Base-by-base conservation (phyloP, 2,113 vertebrate species). In the Toxotes jaculatrix region DNA sequence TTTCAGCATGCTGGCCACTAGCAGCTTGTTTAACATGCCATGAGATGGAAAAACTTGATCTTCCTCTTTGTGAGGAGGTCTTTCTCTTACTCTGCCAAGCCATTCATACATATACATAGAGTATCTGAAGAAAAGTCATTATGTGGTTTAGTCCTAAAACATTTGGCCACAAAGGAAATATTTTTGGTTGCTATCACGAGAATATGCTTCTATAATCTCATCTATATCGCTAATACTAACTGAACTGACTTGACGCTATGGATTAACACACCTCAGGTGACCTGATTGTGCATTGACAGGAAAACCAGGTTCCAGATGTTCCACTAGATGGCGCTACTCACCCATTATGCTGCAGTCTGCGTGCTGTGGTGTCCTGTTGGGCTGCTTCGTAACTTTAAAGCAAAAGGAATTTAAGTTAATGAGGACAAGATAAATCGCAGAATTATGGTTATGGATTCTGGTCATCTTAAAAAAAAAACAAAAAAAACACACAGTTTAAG, bases 301-400 rank as follows among this genome's bases (percentile, higher is more conserved):
- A 61, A 14, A 17, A 34, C 43, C 62, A 68, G 38, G 14, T 5
- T 16, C 7, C 5, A 43, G 0, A 60, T 62, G 0, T 10, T 59
- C 85, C 93, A 87, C 87, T 90, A 94, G 93, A 81, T 89, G 93
- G 89, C 69, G 40, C 0, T 5, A 21, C 38, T 55, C n/a, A 4
- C 61, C 71, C 42, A 80, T 43, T 77, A 55, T 84, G 61, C 23
- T 67, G 63, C 53, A 65, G 72, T 53, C 74, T 47, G 70, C 60
- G 45, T 56, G 75, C 51, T 66, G 31, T 74, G 40, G 45, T 55
- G 55, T 36, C 32, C 19, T 68, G 32, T 61, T 68, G 47, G 36
- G 5, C 2, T 19, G 0, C 43, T 38, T 11, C 63, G 23, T 10
- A 68, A 75, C 53, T 84, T n/a, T 31, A 27, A 61, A 36, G 38